Evolutionary conservation across 2,113 vertebrate genomes (phyloP).

Genomic region (Xenopus laevis): DNA sequence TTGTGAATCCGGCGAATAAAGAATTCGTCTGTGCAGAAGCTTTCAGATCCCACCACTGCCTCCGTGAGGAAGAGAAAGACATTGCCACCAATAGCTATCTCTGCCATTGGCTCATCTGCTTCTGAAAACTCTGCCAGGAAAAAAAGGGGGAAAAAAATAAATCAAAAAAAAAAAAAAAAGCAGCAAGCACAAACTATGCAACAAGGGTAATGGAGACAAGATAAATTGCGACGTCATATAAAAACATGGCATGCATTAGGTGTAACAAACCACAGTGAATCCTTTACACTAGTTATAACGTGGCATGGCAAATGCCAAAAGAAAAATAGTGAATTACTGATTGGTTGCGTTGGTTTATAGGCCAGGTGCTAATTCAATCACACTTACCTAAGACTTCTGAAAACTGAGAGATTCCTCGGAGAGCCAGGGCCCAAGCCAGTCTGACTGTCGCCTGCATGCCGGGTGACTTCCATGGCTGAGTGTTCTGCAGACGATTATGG

Average conservation of each 20-base stretch:
- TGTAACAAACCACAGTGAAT: too few relatives aligned
- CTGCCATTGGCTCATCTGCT: conserved; percentile 87
- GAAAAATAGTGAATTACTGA: too few relatives aligned
- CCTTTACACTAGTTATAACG: too few relatives aligned
- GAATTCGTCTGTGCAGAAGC: conserved; percentile 89
- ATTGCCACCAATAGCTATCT: conserved; percentile 81
- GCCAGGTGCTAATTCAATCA: too few relatives aligned
- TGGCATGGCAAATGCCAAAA: too few relatives aligned
- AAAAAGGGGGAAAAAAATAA: conserved; percentile 11
- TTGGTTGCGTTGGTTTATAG: too few relatives aligned
- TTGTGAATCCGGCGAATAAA: conserved; percentile 88
- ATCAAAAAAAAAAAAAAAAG: background rate
- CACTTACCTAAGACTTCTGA: conserved; percentile 85
- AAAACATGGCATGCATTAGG: too few relatives aligned
- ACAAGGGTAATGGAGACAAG: too few relatives aligned
- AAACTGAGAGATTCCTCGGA: conserved; percentile 87
- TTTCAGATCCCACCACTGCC: conserved; percentile 82
- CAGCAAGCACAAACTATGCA: too few relatives aligned
- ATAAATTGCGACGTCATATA: too few relatives aligned
- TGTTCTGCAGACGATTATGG: conserved; percentile 83
- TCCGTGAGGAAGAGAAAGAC: conserved; percentile 93
- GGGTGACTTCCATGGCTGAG: conserved; percentile 84
- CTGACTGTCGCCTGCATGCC: conserved; percentile 88
- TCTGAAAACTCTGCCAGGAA: conserved; percentile 90
- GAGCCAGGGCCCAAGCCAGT: conserved; percentile 86